A percentile compares a stretch with the other conserved stretches of the same genome.
phyloP scores from a whole-genome alignment of 2,797 vertebrate species.

The Tokudaia tokunoshimensis region DNA sequence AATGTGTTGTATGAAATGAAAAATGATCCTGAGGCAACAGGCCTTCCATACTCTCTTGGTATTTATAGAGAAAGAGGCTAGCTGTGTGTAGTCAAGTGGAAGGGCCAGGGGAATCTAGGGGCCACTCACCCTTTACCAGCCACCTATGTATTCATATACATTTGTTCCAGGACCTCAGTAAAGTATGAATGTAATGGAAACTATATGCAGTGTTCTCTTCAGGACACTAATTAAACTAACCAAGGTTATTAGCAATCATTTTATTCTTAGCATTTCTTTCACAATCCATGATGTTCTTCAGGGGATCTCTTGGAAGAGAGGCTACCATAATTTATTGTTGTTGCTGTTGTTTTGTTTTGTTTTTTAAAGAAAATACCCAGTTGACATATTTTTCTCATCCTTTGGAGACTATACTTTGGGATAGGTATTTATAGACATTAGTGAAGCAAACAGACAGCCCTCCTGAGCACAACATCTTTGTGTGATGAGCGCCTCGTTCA shows the following conservation, averaged over 20 bases:
- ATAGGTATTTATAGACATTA: not conserved
- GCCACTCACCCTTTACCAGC: not conserved
- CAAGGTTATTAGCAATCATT: slow-evolving; percentile 35
- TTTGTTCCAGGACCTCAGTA: not conserved
- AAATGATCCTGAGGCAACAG: not conserved
- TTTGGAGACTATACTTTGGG: slow-evolving; percentile 21
- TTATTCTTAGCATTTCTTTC: slow-evolving; percentile 31
- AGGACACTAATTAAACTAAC: not conserved
- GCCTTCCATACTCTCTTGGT: not conserved
- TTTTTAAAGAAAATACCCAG: slow-evolving; percentile 10
- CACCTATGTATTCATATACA: not conserved
- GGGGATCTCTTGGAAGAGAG: slow-evolving; percentile 31
- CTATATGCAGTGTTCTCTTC: not conserved
- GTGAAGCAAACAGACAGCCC: slow-evolving; percentile 19
- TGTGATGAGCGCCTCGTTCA: slow-evolving; percentile 72
- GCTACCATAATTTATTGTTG: not conserved
- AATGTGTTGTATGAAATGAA: not conserved
- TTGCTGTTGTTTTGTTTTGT: no score
- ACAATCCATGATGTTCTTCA: slow-evolving; percentile 2
- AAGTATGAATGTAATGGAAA: not conserved
- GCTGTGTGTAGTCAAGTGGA: not conserved
- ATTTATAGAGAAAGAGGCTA: not conserved
- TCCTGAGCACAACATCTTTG: not conserved
- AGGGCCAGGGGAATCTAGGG: not conserved
- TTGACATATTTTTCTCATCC: slow-evolving; percentile 20